phyloP scores from a whole-genome alignment of 2,888 invertebrate species.

The Catocala nupta region DNA sequence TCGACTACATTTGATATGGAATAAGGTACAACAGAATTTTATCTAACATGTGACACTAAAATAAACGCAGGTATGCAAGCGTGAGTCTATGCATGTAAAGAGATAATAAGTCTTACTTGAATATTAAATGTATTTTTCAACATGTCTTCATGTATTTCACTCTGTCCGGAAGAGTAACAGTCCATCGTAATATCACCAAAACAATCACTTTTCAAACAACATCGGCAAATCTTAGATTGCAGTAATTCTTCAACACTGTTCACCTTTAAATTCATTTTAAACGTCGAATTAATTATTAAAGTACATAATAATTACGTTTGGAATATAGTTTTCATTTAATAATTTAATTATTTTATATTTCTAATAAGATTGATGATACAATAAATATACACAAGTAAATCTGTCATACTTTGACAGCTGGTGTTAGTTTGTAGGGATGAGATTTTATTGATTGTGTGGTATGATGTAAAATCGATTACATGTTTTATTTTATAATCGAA shows the following conservation, averaged over 20 bases:
- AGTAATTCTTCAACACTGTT: slow-evolving; percentile 18
- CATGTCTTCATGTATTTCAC: slow-evolving; percentile 60
- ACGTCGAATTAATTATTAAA: not conserved
- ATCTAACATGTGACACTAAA: no score
- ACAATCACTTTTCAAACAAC: slow-evolving; percentile 58
- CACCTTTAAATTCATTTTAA: slow-evolving; percentile 39
- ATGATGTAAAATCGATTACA: no score
- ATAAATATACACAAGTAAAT: no score
- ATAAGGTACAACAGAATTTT: no score
- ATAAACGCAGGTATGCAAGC: no score
- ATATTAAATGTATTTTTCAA: slow-evolving; percentile 63
- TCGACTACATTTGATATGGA: no score
- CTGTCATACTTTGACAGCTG: no score
- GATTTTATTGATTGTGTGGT: no score
- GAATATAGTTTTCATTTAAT: slow-evolving; percentile 6
- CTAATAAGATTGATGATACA: not conserved
- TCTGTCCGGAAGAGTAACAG: slow-evolving; percentile 51
- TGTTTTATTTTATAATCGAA: no score
- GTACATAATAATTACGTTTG: not conserved
- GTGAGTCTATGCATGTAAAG: no score
- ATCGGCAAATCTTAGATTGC: slow-evolving; percentile 57
- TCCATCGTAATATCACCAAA: slow-evolving; percentile 54
- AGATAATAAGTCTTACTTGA: slow-evolving; percentile 53
- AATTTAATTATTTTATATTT: slow-evolving; percentile 1
- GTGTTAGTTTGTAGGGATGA: no score